These are phyloP conservation scores for Archips crataeganus DNA, from an alignment of 2,888 invertebrate species.

Conservation along the genomic window DNA sequence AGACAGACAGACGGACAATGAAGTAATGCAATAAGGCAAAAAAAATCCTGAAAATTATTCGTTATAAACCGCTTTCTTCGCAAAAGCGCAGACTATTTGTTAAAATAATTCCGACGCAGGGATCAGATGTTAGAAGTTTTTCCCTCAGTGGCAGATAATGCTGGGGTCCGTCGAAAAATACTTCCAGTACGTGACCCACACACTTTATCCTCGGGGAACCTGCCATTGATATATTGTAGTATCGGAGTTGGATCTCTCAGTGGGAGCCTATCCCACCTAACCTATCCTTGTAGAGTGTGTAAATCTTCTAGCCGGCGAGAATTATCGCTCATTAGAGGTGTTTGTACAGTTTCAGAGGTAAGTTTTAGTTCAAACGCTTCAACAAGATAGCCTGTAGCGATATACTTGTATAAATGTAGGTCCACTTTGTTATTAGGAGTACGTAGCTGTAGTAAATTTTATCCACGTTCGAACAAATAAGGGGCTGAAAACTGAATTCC, in stretches of 20 bases:
- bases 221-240: conserved; percentile 72
- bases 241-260: conserved; percentile 51
- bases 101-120: conserved; percentile 43
- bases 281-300: conserved; percentile 63
- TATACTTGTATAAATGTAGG: neutral
- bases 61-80: neutral
- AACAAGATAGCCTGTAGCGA: neutral
- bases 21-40: too few species aligned
- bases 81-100: conserved; percentile 36
- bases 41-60: neutral
- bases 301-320: conserved; percentile 65
- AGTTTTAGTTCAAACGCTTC: conserved; percentile 16
- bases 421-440: neutral
- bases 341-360: conserved; percentile 59
- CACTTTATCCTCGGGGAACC: conserved; percentile 66
- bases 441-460: neutral
- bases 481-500: neutral
- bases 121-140: conserved; percentile 58
- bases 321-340: conserved; percentile 69
- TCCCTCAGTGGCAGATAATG: conserved; percentile 64
- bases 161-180: conserved; percentile 73
- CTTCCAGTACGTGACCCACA: conserved; percentile 74
- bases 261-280: conserved; percentile 57
- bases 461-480: neutral
- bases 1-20: too few species aligned